Percentiles rank a stretch among this genome's conserved stretches.
Conservation (phyloP, 2,113 vertebrate genomes). For the Tychaedon coryphoeus region DNA sequence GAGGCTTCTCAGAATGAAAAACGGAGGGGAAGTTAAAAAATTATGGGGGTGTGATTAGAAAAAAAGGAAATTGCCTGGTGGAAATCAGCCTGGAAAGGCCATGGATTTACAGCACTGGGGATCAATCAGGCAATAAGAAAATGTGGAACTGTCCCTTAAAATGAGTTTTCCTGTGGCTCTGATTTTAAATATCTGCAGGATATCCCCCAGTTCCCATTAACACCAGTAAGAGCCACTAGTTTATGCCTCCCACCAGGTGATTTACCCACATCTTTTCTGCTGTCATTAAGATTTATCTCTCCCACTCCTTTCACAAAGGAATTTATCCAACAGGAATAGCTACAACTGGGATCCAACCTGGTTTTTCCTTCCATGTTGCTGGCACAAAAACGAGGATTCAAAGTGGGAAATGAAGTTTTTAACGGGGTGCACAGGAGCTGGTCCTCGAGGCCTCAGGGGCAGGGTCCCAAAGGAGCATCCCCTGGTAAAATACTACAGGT, state of each 20-base stretch:
- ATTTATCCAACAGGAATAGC: background rate
- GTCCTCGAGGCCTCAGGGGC: background rate
- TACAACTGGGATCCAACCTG: background rate
- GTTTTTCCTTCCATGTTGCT: background rate
- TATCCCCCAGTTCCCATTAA: background rate
- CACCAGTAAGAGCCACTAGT: background rate
- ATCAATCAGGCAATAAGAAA: background rate
- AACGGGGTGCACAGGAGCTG: background rate
- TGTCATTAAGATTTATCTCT: background rate
- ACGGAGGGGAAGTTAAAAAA: background rate
- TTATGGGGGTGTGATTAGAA: background rate
- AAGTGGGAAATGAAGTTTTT: background rate
- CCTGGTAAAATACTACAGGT: background rate
- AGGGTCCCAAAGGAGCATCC: background rate
- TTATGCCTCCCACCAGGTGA: accelerated
- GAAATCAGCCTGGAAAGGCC: background rate
- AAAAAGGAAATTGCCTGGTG: constrained; percentile 38
- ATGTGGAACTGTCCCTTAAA: background rate
- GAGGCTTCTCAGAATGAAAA: background rate
- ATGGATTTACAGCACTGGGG: background rate
- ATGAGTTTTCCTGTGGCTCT: background rate
- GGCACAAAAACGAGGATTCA: background rate
- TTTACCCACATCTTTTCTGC: background rate
- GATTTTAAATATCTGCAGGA: background rate
- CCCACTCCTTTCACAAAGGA: background rate